These are phyloP conservation scores for Eulithis testata DNA, from an alignment of 2,888 invertebrate species.

Conservation along the genomic window DNA sequence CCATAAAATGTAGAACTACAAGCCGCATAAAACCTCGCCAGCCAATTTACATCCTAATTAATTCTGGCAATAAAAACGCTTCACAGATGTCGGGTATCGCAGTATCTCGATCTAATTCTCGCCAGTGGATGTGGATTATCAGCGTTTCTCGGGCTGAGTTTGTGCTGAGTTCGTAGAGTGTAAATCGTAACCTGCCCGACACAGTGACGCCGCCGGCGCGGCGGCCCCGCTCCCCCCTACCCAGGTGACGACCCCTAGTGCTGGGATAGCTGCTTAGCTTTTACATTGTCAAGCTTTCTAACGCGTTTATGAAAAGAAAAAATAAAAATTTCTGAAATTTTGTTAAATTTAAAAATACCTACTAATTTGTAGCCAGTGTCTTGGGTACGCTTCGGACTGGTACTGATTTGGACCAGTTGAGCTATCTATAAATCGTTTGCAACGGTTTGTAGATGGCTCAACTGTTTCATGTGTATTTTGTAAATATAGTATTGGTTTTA, in stretches of 20 bases:
- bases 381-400: too few species aligned
- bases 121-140: conserved; percentile 80
- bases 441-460: too few species aligned
- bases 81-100: conserved; percentile 57
- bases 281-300: background rate
- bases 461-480: too few species aligned
- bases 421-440: too few species aligned
- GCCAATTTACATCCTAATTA: conserved; percentile 63
- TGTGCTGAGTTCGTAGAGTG: conserved; percentile 83
- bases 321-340: too few species aligned
- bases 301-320: too few species aligned
- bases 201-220: conserved; percentile 70
- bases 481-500: too few species aligned
- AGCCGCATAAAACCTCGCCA: conserved; percentile 33
- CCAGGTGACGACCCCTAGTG: conserved; percentile 79
- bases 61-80: conserved; percentile 68
- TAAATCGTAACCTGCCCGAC: conserved; percentile 85
- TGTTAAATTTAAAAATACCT: too few species aligned
- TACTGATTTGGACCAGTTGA: too few species aligned
- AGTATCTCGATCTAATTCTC: conserved; percentile 81
- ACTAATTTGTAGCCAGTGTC: too few species aligned
- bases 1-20: conserved; percentile 33
- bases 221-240: conserved; percentile 61
- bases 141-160: conserved; percentile 79
- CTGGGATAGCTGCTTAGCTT: conserved; percentile 37